Conservation (phyloP, 2,888 invertebrate genomes). For the Lithophane socia region DNA sequence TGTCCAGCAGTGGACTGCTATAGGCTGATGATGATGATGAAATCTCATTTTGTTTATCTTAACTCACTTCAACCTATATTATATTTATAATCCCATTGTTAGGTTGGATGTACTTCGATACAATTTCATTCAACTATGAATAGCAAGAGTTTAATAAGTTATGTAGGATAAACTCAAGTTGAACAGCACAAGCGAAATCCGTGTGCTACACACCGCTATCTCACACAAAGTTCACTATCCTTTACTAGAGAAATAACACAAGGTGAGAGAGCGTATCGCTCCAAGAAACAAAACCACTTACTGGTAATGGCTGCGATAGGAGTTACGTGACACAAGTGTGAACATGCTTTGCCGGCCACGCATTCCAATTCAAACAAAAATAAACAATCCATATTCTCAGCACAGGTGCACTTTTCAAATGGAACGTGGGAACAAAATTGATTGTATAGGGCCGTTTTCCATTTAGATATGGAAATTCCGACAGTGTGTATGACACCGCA, state of each 20-base stretch:
- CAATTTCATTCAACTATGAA: background rate
- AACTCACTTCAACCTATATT: background rate
- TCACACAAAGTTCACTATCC: constrained; percentile 34
- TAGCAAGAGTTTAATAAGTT: background rate
- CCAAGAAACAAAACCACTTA: constrained; percentile 64
- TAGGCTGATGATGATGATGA: too few relatives aligned
- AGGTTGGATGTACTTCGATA: background rate
- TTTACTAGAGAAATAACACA: constrained; percentile 37
- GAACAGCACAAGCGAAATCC: constrained; percentile 15
- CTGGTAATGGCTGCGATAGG: constrained; percentile 56
- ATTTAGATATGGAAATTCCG: constrained; percentile 89
- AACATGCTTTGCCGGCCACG: constrained; percentile 65
- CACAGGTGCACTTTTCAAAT: constrained; percentile 88
- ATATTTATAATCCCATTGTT: background rate
- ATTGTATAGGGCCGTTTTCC: constrained; percentile 88
- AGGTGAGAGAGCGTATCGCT: constrained; percentile 41
- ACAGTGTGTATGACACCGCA: constrained; percentile 81
- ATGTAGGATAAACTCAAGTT: background rate
- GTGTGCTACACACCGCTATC: constrained; percentile 9
- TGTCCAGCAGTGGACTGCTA: too few relatives aligned
- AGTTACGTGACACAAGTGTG: constrained; percentile 66
- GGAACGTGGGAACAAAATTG: constrained; percentile 87
- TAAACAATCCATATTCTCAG: constrained; percentile 81
- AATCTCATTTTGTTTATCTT: too few relatives aligned
- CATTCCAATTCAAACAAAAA: constrained; percentile 79